phyloP scores from a whole-genome alignment of 1,140 invertebrate genomes.

The Phymorhynchus buccinoides region DNA sequence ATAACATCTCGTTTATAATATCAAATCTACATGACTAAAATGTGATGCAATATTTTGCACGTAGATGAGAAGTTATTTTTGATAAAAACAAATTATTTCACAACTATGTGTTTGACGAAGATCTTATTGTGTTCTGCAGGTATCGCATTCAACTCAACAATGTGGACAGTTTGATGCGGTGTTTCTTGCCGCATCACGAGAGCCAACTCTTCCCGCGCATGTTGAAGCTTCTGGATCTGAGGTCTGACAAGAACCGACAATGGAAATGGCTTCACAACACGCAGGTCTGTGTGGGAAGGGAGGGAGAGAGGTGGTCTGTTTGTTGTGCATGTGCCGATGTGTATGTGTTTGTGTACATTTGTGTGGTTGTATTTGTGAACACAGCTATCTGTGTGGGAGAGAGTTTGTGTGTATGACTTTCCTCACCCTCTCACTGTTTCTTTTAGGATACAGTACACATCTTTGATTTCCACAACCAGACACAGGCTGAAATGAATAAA shows the following conservation, averaged over 20 bases:
- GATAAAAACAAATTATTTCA: too few species aligned
- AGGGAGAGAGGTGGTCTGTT: background rate
- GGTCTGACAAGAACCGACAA: slow-evolving; percentile 75
- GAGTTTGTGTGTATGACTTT: too few species aligned
- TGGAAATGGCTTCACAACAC: slow-evolving; percentile 86
- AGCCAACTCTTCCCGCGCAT: slow-evolving; percentile 89
- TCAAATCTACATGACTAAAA: too few species aligned
- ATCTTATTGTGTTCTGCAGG: slow-evolving; percentile 74
- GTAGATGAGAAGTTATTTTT: too few species aligned
- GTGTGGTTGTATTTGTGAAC: background rate
- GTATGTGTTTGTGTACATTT: slow-evolving; percentile 17
- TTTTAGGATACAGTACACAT: too few species aligned
- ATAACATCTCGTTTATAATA: too few species aligned
- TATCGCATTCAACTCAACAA: slow-evolving; percentile 93
- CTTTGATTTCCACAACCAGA: too few species aligned
- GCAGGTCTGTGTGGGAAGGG: slow-evolving; percentile 72
- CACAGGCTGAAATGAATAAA: too few species aligned
- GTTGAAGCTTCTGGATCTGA: slow-evolving; percentile 83
- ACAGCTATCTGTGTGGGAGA: too few species aligned
- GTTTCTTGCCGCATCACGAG: slow-evolving; percentile 92
- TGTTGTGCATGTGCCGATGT: background rate
- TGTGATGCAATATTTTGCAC: too few species aligned
- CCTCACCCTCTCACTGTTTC: too few species aligned
- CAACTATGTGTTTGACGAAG: too few species aligned
- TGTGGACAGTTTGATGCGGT: slow-evolving; percentile 83